phyloP scores from a whole-genome alignment of 2,113 vertebrate species.

The Eonycteris spelaea region DNA sequence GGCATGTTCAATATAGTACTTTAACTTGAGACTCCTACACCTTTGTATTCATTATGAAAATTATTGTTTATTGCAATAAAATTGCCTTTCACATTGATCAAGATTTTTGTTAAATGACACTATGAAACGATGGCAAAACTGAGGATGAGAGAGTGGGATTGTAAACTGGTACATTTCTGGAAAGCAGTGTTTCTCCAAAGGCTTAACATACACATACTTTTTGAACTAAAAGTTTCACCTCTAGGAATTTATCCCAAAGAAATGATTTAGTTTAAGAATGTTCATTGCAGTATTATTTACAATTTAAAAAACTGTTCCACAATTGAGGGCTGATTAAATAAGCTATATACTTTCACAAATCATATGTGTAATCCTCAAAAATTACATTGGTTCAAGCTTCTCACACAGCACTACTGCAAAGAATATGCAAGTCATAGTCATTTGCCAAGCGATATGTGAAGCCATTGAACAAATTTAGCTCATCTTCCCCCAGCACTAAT shows the following conservation, averaged over 20 bases:
- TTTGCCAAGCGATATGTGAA: background rate
- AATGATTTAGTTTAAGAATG: conserved; percentile 19
- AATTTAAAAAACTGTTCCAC: background rate
- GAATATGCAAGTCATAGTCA: background rate
- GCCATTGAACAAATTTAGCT: background rate
- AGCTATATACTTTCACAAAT: background rate
- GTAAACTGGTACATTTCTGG: conserved; percentile 3
- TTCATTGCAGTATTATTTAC: background rate
- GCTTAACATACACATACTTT: background rate
- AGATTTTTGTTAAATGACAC: background rate
- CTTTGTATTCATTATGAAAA: background rate
- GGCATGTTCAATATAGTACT: conserved; percentile 12
- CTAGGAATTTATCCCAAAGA: background rate
- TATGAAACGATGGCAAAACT: background rate
- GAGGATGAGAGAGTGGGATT: background rate
- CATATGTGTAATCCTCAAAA: background rate
- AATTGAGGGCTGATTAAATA: background rate
- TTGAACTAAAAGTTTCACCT: background rate
- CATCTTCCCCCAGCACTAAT: background rate
- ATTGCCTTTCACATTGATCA: background rate
- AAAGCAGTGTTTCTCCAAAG: background rate
- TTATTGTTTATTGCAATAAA: conserved; percentile 9
- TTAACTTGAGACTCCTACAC: background rate
- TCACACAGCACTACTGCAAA: background rate
- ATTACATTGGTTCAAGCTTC: background rate